Evolutionary conservation across 2,797 vertebrate genomes (phyloP).

Genomic region (Gymnothorax reevesii): DNA sequence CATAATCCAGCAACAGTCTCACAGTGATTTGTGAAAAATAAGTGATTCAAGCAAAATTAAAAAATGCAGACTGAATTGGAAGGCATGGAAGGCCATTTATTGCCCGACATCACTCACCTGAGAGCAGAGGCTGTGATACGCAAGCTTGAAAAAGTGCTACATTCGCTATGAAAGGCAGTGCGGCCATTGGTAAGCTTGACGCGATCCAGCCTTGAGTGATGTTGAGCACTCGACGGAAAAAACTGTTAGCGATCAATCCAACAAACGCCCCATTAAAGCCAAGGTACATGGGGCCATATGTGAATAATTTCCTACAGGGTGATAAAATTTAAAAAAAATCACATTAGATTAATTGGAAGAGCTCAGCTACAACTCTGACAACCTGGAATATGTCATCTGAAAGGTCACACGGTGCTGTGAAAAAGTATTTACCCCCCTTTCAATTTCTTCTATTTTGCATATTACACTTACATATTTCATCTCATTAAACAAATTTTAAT

Average conservation of each 20-base stretch:
- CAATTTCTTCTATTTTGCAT: too few species aligned
- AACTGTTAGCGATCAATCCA: conserved; percentile 82
- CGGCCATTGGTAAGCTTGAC: conserved; percentile 80
- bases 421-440: too few species aligned
- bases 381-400: not conserved
- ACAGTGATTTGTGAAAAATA: too few species aligned
- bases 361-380: too few species aligned
- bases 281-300: conserved; percentile 74
- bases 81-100: not conserved
- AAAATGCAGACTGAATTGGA: too few species aligned
- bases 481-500: too few species aligned
- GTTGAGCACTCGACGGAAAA: conserved; percentile 79
- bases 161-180: conserved; percentile 82
- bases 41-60: too few species aligned
- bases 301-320: conserved; percentile 72
- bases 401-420: too few species aligned
- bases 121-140: conserved; percentile 73
- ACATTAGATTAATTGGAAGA: not conserved
- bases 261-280: conserved; percentile 76
- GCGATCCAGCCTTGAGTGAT: conserved; percentile 69
- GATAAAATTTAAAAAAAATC: not conserved
- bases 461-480: too few species aligned
- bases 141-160: conserved; percentile 62
- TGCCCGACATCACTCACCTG: conserved; percentile 63
- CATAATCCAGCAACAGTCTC: too few species aligned